Percentiles rank a stretch among this genome's conserved stretches.
Evolutionary conservation across 2,113 vertebrate genomes (phyloP).

Genomic region (Lethenteron reissneri): DNA sequence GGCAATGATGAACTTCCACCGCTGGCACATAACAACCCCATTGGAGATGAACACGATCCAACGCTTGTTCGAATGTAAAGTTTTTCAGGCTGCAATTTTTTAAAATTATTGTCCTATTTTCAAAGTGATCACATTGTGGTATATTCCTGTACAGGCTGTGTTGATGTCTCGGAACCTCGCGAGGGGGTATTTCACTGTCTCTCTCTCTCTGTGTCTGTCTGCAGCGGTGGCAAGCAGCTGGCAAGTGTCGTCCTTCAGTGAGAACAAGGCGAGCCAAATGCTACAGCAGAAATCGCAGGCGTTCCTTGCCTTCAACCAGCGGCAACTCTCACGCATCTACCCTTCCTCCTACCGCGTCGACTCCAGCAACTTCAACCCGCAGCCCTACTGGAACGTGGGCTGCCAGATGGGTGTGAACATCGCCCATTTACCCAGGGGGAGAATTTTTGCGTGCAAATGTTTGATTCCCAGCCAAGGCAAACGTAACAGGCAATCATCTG

Average conservation of each 20-base stretch:
- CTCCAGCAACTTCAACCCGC: conserved; percentile 93
- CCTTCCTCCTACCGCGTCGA: conserved; percentile 82
- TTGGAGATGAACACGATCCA: too few species aligned
- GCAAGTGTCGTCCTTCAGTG: conserved; percentile 90
- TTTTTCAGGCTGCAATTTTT: too few species aligned
- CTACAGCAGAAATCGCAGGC: conserved; percentile 59
- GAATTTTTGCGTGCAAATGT: too few species aligned
- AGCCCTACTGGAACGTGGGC: conserved; percentile 87
- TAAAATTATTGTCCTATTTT: too few species aligned
- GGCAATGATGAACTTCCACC: too few species aligned
- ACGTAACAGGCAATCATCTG: too few species aligned
- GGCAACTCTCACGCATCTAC: conserved; percentile 75
- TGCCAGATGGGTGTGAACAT: conserved; percentile 58
- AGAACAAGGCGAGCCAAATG: conserved; percentile 77
- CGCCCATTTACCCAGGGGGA: too few species aligned
- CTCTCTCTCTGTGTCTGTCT: conserved; percentile 8
- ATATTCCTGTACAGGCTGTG: too few species aligned
- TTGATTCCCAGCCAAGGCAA: too few species aligned
- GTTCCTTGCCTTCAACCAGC: conserved; percentile 71
- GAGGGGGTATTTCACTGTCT: background rate
- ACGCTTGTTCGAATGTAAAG: too few species aligned
- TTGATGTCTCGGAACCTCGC: background rate
- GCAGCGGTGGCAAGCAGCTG: conserved; percentile 44
- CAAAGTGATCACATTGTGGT: too few species aligned
- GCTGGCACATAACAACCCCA: too few species aligned